phyloP scores from a whole-genome alignment of 1,140 invertebrate genomes.

The Helicoverpa armigera region DNA sequence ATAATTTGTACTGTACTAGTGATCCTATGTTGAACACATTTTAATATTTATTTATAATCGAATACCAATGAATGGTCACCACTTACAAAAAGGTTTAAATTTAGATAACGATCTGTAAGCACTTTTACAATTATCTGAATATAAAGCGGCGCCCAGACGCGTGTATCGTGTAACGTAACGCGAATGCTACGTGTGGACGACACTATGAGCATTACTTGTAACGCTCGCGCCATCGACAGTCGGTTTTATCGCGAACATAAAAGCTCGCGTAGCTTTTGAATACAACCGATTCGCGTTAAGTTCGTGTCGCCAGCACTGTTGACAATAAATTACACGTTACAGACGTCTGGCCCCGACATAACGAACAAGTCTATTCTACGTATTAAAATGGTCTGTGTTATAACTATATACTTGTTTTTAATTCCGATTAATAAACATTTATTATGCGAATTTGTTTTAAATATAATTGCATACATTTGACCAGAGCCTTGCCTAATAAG shows the following conservation, averaged over 20 bases:
- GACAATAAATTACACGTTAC: too few relatives aligned
- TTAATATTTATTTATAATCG: constrained; percentile 4
- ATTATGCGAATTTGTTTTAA: not conserved
- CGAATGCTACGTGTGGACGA: too few relatives aligned
- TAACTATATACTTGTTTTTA: not conserved
- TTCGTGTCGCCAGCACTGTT: too few relatives aligned
- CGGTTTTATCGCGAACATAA: too few relatives aligned
- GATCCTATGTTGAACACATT: constrained; percentile 42
- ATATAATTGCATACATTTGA: not conserved
- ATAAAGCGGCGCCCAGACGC: too few relatives aligned
- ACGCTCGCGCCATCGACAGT: too few relatives aligned
- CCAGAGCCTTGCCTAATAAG: not conserved
- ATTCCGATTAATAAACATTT: not conserved
- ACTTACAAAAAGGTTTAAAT: constrained; percentile 57
- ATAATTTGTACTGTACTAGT: constrained; percentile 35
- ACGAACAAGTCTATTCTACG: not conserved
- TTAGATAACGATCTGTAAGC: constrained; percentile 60
- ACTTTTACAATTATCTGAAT: constrained; percentile 50
- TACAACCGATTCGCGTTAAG: too few relatives aligned
- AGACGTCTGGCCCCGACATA: too few relatives aligned
- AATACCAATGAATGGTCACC: constrained; percentile 51
- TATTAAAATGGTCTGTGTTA: constrained; percentile 6
- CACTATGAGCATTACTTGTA: too few relatives aligned
- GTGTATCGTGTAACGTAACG: too few relatives aligned
- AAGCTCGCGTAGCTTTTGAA: too few relatives aligned